Conservation (phyloP, 2,888 invertebrate species). For the Drosophila neotestacea region DNA sequence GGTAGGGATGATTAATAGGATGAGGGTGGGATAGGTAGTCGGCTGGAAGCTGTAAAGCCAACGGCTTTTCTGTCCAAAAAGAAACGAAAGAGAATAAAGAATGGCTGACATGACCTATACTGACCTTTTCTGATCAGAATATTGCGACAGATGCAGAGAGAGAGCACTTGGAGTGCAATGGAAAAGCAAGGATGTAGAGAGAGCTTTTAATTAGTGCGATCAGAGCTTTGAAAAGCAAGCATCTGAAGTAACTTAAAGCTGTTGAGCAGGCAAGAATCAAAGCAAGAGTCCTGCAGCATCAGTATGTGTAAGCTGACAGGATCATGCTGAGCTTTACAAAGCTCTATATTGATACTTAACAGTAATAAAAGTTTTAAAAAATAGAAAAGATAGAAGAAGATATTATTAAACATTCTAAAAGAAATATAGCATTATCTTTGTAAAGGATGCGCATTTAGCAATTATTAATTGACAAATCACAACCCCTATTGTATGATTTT, state of each 20-base stretch:
- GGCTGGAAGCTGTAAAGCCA: slow-evolving; percentile 1
- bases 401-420: too few relatives aligned
- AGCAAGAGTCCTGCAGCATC: slow-evolving; percentile 1
- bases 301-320: not conserved
- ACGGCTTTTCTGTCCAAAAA: not conserved
- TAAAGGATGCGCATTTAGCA: too few relatives aligned
- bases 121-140: slow-evolving; percentile 42
- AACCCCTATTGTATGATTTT: too few relatives aligned
- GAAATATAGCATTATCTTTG: too few relatives aligned
- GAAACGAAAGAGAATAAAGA: not conserved
- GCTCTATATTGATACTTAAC: not conserved
- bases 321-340: slow-evolving; percentile 5
- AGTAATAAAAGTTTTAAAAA: too few relatives aligned
- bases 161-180: not conserved
- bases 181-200: not conserved
- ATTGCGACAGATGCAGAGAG: not conserved
- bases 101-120: slow-evolving; percentile 29
- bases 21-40: not conserved
- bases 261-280: not conserved
- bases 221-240: slow-evolving; percentile 9
- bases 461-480: too few relatives aligned
- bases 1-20: not conserved
- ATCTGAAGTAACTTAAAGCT: not conserved
- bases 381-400: too few relatives aligned
- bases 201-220: slow-evolving; percentile 9